Evolutionary conservation across 2,888 invertebrate species (phyloP), one percentile per base, ranked within the genome.

Genomic region (Andrena haemorrhoa): DNA sequence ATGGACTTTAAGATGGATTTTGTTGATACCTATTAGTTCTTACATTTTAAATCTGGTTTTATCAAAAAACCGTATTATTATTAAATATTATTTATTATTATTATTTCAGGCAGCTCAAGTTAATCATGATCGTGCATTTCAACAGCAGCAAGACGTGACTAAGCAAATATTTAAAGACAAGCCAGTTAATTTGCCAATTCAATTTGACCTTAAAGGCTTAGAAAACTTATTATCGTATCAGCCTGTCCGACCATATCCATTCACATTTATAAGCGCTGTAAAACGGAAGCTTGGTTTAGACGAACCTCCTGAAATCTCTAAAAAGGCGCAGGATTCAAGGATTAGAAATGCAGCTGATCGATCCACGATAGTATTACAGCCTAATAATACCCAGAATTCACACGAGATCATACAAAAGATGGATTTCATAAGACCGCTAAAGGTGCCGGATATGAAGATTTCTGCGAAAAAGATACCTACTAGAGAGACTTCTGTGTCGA

Each of bases 201-300:
- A 73, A 79, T 47, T 81, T 68, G 77, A 80, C 51, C 61, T 84
- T 23, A 85, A 81, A 41, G 77, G 29, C 26, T 69, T 87, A 51
- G 71, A 86, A 26, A 81, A 84, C 60, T 86, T 90, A 41, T 70
- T 91, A 64, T 85, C 86, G 0, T 85, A 86, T 75, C 89, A 91
- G 79, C 86, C 94, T 12, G 91, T 94, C 5, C 92, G 94, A 85
- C 94, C 95, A 6, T 95, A 95, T 93, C 95, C 96, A 20, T 95
- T 95, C 85, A 96, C 95, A 88, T 95, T 96, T 88, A 95, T 96
- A 60, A 95, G 94, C 89, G 96, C 95, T 63, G 95, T 95, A 8
- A 95, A 95, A 86, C 94, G 95, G 81, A 96, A 96, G 88, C 91
- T 96, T 69, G 90, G 90, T 41, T 75, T 92, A 33, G 87, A 88